These are phyloP conservation scores for Mythimna impura DNA, from an alignment of 2,888 invertebrate species.

Conservation along the genomic window DNA sequence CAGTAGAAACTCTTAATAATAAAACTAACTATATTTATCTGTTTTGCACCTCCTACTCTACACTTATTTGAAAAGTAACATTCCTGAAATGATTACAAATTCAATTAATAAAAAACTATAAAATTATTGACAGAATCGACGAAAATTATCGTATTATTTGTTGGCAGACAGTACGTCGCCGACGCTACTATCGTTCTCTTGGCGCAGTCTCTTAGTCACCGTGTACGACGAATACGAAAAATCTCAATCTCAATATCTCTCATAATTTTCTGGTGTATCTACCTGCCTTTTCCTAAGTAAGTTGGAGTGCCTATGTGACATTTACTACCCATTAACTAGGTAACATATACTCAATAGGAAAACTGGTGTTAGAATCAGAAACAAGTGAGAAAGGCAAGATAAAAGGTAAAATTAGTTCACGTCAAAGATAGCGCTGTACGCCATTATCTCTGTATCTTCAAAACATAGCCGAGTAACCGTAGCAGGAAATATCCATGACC, in stretches of 20 bases:
- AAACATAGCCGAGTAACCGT: constrained; percentile 4
- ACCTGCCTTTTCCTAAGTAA: background rate
- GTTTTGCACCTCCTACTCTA: background rate
- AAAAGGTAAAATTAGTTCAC: background rate
- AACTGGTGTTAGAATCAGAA: background rate
- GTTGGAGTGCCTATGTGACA: background rate
- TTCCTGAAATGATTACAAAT: no score
- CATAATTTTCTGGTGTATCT: no score
- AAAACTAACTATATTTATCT: background rate
- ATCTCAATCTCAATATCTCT: background rate
- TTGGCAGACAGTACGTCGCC: constrained; percentile 16
- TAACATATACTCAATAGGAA: background rate
- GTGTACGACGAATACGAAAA: background rate
- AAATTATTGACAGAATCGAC: no score
- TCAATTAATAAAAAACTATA: no score
- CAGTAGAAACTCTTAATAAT: background rate
- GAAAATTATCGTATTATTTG: background rate
- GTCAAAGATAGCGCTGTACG: background rate
- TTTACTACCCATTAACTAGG: no score
- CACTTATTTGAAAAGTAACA: no score
- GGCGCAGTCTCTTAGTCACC: constrained; percentile 1
- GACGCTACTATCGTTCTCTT: background rate
- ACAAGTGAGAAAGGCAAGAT: background rate
- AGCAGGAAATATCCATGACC: constrained; percentile 47
- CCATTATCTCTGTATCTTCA: background rate